A percentile compares a stretch with the other conserved stretches of the same genome.
These are phyloP conservation scores for Trypoxylus dichotomus DNA, from an alignment of 1,140 invertebrate genomes.

Conservation along the genomic window DNA sequence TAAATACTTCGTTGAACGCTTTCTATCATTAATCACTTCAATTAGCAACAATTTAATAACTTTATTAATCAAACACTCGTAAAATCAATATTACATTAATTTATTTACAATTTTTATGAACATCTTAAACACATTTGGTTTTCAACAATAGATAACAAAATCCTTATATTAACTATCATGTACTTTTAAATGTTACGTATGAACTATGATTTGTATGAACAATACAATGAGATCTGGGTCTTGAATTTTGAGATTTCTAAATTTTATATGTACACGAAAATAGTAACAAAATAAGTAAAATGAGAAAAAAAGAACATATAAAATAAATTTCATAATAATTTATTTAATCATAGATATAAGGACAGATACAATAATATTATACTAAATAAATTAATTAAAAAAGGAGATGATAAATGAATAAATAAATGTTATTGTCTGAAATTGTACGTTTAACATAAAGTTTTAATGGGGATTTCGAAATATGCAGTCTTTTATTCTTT, in stretches of 20 bases:
- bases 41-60: not conserved
- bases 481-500: conserved; percentile 24
- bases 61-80: not conserved
- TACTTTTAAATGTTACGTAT: conserved; percentile 4
- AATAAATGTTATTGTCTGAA: conserved; percentile 21
- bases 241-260: not conserved
- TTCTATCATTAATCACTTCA: no score
- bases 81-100: conserved; percentile 16
- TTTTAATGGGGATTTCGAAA: not conserved
- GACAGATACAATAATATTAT: not conserved
- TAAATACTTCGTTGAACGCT: not conserved
- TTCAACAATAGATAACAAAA: conserved; percentile 16
- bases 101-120: conserved; percentile 23
- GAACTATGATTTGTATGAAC: conserved; percentile 19
- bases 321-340: conserved; percentile 4
- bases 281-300: not conserved
- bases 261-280: not conserved
- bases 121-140: conserved; percentile 13
- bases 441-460: conserved; percentile 16
- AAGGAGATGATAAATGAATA: not conserved
- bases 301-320: not conserved
- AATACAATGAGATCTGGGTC: not conserved
- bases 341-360: not conserved
- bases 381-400: conserved; percentile 7
- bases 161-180: conserved; percentile 19